Percentiles rank a stretch among this genome's conserved stretches.
Evolutionary conservation across 1,140 invertebrate genomes (phyloP).

Genomic region (Papilio dardanus): DNA sequence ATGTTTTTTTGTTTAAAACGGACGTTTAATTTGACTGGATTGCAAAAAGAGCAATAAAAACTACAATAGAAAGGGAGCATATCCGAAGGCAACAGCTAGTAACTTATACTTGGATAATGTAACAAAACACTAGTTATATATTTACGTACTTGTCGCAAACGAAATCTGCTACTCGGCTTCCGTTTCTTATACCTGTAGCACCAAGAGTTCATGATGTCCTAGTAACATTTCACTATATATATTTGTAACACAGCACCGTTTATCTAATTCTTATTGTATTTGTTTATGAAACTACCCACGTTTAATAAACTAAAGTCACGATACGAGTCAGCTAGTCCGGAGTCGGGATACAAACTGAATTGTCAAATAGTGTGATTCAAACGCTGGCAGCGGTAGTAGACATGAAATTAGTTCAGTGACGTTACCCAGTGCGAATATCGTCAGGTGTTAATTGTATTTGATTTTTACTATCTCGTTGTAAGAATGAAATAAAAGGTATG

Average conservation of each 20-base stretch:
- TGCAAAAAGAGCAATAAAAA: too few species aligned
- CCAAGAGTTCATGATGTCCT: slow-evolving; percentile 15
- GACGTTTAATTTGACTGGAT: too few species aligned
- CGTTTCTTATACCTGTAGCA: slow-evolving; percentile 10
- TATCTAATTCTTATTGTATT: slow-evolving; percentile 4
- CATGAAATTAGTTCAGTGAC: slow-evolving; percentile 59
- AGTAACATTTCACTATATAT: slow-evolving; percentile 38
- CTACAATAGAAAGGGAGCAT: too few species aligned
- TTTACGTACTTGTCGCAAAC: neutral
- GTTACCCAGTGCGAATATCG: slow-evolving; percentile 28
- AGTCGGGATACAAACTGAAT: slow-evolving; percentile 63
- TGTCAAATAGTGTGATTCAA: slow-evolving; percentile 68
- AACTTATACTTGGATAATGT: too few species aligned
- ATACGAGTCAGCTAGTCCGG: slow-evolving; percentile 49
- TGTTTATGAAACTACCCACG: slow-evolving; percentile 45
- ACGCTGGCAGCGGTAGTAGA: slow-evolving; percentile 57
- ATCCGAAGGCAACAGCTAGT: too few species aligned
- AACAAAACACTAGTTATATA: neutral
- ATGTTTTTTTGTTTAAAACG: neutral
- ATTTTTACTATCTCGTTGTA: slow-evolving; percentile 3
- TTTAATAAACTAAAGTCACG: slow-evolving; percentile 54
- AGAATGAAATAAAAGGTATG: neutral
- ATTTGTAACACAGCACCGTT: slow-evolving; percentile 22
- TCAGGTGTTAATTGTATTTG: slow-evolving; percentile 14
- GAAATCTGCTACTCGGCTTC: neutral